Base-by-base conservation (phyloP, 1,140 invertebrate genomes). In the Drosophila chauvacae region DNA sequence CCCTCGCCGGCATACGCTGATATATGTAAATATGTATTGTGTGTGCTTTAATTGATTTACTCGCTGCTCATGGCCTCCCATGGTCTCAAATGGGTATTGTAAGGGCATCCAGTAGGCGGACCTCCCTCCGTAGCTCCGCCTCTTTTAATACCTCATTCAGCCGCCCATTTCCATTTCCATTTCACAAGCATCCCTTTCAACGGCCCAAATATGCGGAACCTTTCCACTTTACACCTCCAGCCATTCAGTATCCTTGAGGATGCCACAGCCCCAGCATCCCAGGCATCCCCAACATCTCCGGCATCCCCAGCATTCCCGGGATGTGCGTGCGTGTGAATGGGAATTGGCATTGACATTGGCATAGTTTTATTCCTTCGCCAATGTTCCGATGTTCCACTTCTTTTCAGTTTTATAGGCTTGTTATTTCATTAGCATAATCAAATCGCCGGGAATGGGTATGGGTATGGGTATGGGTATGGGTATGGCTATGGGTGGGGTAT, bases 341-440 rank as follows among this genome's bases (percentile, higher is more conserved):
- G 69, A 50, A 72, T 71, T 72, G 70, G 53, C 70, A 73, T 73
- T 73, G 70, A 65, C 64, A 58, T 76, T 73, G 69, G 77, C 80
- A 88, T 88, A 88, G 85, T 87, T 87, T 90, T 84, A 74, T 68
- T 62, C 57, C 35, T 39, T 42, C 35, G 48, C 13, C 66, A 11
- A 33, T 69, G 48, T n/a, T 14, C 37, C 62, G 9, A 11, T 42
- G 62, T 10, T 68, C 61, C n/a, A 68, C 20, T 71, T 56, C 57
- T 62, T 74, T 68, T 47, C 62, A 80, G 79, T 80, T 85, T 90
- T 85, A 88, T 85, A 71, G 70, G 66, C 85, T 81, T 85, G 85
- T 85, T 90, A 90, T 88, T 90, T 88, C 81, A 88, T 88, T 88
- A 90, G 85, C 85, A 88, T 88, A 88, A 90, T 88, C 85, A 84